Evolutionary conservation across 2,888 invertebrate species (phyloP).

Genomic region (Penaeus monodon): DNA sequence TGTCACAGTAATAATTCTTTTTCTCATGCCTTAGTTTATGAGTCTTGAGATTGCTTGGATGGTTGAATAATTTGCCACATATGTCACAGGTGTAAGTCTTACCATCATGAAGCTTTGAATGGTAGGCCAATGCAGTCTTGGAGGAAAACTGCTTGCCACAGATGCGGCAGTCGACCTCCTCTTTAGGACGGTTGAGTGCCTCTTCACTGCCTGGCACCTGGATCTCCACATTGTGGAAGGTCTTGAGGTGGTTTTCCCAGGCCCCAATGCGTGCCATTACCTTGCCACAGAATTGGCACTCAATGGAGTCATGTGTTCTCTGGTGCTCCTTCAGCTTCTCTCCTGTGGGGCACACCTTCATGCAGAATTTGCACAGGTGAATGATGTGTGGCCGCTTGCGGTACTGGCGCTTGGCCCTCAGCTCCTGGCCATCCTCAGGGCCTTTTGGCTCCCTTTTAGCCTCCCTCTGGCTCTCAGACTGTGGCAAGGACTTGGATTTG

Average conservation of each 20-base stretch:
- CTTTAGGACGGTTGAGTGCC: slow-evolving; percentile 17
- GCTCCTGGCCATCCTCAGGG: slow-evolving; percentile 8
- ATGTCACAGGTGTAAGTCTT: slow-evolving; percentile 33
- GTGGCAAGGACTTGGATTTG: slow-evolving; percentile 21
- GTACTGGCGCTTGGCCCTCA: slow-evolving; percentile 34
- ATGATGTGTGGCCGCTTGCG: slow-evolving; percentile 33
- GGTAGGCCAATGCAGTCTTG: slow-evolving; percentile 42
- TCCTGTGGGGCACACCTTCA: slow-evolving; percentile 49
- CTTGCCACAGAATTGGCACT: slow-evolving; percentile 53
- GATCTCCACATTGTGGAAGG: slow-evolving; percentile 52
- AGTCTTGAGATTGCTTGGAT: slow-evolving; percentile 39
- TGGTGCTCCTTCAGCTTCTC: slow-evolving; percentile 40
- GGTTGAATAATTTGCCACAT: slow-evolving; percentile 39
- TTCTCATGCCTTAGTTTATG: slow-evolving; percentile 34
- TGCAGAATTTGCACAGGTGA: slow-evolving; percentile 52
- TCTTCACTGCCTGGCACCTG: slow-evolving; percentile 47
- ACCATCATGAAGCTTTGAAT: slow-evolving; percentile 38
- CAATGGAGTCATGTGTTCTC: slow-evolving; percentile 35
- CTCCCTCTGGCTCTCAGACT: neutral
- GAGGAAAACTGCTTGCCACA: slow-evolving; percentile 41
- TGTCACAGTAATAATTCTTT: slow-evolving; percentile 36
- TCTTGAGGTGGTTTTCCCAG: slow-evolving; percentile 48
- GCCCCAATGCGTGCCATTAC: slow-evolving; percentile 50
- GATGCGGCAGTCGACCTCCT: slow-evolving; percentile 32
- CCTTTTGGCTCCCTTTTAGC: slow-evolving; percentile 9